Conservation (phyloP, 1,140 invertebrate genomes). For the Thalassaphorura encarpata region DNA sequence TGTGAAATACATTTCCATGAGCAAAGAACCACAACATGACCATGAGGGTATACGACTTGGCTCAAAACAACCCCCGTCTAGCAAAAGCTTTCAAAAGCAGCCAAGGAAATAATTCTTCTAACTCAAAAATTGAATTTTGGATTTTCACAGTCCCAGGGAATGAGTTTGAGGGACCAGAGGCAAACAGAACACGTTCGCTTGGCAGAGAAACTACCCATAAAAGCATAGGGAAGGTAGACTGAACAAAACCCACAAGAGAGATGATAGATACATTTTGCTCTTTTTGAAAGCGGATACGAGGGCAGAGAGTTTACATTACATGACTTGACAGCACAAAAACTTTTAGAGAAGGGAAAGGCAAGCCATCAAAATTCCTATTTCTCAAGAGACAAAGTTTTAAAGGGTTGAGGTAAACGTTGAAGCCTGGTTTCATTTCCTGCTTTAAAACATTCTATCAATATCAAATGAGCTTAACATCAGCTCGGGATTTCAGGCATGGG, state of each 20-base stretch:
- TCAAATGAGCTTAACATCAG: constrained; percentile 27
- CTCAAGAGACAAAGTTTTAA: constrained; percentile 28
- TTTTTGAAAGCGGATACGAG: neutral
- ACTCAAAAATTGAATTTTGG: constrained; percentile 30
- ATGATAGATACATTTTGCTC: neutral
- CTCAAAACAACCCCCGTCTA: too few species aligned
- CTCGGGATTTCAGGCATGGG: constrained; percentile 9
- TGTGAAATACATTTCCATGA: too few species aligned
- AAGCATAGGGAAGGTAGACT: neutral
- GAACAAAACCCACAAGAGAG: neutral
- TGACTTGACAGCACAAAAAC: constrained; percentile 21
- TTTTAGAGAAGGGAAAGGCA: constrained; percentile 26
- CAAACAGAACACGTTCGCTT: neutral
- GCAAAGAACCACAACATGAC: too few species aligned
- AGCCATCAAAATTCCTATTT: constrained; percentile 29
- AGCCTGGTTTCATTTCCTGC: constrained; percentile 28
- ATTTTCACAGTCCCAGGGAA: too few species aligned
- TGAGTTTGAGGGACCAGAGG: too few species aligned
- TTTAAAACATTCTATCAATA: constrained; percentile 30
- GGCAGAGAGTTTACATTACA: neutral
- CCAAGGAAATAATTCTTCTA: constrained; percentile 25
- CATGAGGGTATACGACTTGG: too few species aligned
- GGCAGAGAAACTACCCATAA: neutral
- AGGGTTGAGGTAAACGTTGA: constrained; percentile 15
- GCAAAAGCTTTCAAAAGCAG: constrained; percentile 11